Percentiles rank a stretch among this genome's conserved stretches.
Conservation (phyloP, 2,797 vertebrate species). For the Mus caroli region DNA sequence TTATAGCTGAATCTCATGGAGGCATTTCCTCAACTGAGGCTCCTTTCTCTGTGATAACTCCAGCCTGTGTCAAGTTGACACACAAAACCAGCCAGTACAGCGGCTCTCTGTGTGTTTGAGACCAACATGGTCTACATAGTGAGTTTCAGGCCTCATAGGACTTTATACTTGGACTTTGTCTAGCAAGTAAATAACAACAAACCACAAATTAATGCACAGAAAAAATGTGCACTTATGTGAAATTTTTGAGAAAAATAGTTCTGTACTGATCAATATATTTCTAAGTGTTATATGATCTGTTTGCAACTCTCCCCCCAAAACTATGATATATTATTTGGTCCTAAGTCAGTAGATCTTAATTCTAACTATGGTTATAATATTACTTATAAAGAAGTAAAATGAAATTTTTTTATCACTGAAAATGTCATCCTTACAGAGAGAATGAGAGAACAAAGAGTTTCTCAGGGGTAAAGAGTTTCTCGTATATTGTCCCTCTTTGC, state of each 20-base stretch:
- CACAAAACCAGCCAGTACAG: no score
- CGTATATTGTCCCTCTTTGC: not conserved
- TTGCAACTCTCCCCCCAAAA: not conserved
- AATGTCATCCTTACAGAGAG: not conserved
- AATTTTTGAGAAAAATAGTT: not conserved
- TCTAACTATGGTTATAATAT: not conserved
- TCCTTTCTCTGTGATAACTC: no score
- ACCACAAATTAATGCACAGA: not conserved
- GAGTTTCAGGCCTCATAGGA: no score
- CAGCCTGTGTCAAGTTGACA: no score
- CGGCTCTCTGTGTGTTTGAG: not conserved
- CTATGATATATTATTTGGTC: not conserved
- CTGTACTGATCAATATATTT: not conserved
- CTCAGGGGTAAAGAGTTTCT: not conserved
- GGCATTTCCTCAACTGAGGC: no score
- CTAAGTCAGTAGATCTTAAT: not conserved
- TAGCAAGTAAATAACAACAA: no score
- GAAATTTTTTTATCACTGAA: not conserved
- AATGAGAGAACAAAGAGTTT: not conserved
- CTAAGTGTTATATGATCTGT: not conserved
- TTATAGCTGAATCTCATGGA: no score
- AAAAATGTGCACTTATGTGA: not conserved
- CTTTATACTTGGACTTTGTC: not conserved
- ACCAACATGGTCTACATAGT: not conserved
- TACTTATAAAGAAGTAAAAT: not conserved